Conservation (phyloP, 2,888 invertebrate species). For the Chrysina gloriosa region DNA sequence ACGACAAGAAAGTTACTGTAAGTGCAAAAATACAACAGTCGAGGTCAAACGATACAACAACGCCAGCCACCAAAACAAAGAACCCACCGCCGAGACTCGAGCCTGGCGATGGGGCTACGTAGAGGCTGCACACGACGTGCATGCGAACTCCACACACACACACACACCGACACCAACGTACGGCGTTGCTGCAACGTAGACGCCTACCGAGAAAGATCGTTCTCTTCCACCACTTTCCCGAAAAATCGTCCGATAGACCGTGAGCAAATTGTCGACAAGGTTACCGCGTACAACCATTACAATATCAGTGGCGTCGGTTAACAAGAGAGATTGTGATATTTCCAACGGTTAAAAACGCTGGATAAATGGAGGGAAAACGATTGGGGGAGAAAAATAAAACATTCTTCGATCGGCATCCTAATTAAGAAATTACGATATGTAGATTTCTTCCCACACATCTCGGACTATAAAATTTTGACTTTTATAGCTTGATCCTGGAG, state of each 20-base stretch:
- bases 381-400: no score
- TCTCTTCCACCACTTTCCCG: not conserved
- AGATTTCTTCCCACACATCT: no score
- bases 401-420: no score
- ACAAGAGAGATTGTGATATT: not conserved
- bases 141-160: not conserved
- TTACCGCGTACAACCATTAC: not conserved
- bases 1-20: not conserved
- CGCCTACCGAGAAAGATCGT: not conserved
- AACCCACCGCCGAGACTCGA: not conserved
- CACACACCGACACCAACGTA: not conserved
- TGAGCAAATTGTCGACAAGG: slow-evolving; percentile 11
- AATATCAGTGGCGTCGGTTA: not conserved
- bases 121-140: no score
- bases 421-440: no score
- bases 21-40: not conserved
- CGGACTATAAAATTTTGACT: no score
- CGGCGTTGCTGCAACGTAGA: not conserved
- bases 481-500: no score
- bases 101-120: no score
- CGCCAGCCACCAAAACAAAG: not conserved
- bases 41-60: slow-evolving; percentile 5
- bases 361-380: no score
- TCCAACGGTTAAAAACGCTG: not conserved
- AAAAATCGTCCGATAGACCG: slow-evolving; percentile 18